A percentile compares a stretch with the other conserved stretches of the same genome.
Evolutionary conservation across 1,140 invertebrate genomes (phyloP).

Genomic region (Scylla paramamosain): DNA sequence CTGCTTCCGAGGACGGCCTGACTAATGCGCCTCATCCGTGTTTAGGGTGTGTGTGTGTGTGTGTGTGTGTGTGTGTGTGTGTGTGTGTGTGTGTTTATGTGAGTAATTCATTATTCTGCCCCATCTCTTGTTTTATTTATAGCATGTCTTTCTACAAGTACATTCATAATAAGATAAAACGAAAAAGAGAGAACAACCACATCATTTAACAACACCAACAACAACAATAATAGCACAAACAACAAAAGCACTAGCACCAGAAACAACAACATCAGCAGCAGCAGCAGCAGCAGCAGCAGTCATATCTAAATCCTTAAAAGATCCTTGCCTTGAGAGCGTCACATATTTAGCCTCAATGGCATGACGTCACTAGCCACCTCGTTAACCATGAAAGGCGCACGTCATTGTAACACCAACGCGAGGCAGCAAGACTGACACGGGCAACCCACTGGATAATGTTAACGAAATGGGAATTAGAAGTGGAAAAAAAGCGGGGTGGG

Average conservation of each 20-base stretch:
- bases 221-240: neutral
- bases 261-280: neutral
- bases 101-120: neutral
- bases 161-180: too few relatives aligned
- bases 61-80: neutral
- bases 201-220: neutral
- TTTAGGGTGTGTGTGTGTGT: neutral
- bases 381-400: too few relatives aligned
- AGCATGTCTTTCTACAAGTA: too few relatives aligned
- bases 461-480: slow-evolving; percentile 29
- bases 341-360: too few relatives aligned
- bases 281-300: neutral
- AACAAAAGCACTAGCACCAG: neutral
- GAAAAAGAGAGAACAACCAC: too few relatives aligned
- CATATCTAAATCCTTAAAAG: too few relatives aligned
- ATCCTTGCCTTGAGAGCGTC: too few relatives aligned
- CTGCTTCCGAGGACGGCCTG: neutral
- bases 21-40: neutral
- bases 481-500: neutral
- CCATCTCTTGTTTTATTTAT: too few relatives aligned
- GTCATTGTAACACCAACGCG: too few relatives aligned
- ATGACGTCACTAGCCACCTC: too few relatives aligned
- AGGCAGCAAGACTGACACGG: neutral
- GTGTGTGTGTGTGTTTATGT: neutral
- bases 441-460: neutral